Evolutionary conservation across 2,888 invertebrate species (phyloP).

Genomic region (Xestia sexstrigata): DNA sequence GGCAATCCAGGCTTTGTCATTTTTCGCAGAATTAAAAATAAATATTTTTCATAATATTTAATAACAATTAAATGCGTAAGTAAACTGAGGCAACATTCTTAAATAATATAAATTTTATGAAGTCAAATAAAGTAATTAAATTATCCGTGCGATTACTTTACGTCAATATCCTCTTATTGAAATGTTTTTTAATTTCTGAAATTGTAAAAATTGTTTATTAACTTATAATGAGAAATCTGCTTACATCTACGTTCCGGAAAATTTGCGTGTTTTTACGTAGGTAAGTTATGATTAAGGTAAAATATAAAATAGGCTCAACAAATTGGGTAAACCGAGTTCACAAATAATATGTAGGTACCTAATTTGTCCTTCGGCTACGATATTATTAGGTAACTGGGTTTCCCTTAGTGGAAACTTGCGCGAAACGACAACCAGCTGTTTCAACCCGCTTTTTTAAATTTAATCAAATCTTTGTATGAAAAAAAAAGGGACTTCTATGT

Average conservation of each 20-base stretch:
- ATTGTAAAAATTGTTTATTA: conserved; percentile 12
- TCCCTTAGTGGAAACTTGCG: conserved; percentile 45
- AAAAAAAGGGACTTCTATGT: conserved; percentile 12
- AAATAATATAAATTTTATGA: not conserved
- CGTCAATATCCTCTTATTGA: conserved; percentile 20
- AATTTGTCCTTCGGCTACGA: conserved; percentile 32
- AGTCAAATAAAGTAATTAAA: conserved; percentile 16
- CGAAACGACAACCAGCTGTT: conserved; percentile 55
- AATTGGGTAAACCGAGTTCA: conserved; percentile 29
- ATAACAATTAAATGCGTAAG: not conserved
- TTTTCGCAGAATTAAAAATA: not conserved
- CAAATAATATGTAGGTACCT: conserved; percentile 48
- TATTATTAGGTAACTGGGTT: conserved; percentile 43
- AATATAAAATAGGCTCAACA: conserved; percentile 25
- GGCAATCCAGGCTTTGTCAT: not conserved
- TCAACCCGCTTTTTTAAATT: conserved; percentile 56
- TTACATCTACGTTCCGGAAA: not conserved
- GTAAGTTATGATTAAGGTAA: conserved; percentile 38
- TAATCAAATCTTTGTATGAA: conserved; percentile 56
- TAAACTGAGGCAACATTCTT: not conserved
- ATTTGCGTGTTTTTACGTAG: conserved; percentile 12
- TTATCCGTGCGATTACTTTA: conserved; percentile 22
- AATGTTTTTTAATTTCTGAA: conserved; percentile 16
- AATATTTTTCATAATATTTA: not conserved
- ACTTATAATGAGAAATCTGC: conserved; percentile 41